These are phyloP conservation scores for Strigamia crassipes DNA, from an alignment of 2,888 invertebrate species.

Conservation along the genomic window DNA sequence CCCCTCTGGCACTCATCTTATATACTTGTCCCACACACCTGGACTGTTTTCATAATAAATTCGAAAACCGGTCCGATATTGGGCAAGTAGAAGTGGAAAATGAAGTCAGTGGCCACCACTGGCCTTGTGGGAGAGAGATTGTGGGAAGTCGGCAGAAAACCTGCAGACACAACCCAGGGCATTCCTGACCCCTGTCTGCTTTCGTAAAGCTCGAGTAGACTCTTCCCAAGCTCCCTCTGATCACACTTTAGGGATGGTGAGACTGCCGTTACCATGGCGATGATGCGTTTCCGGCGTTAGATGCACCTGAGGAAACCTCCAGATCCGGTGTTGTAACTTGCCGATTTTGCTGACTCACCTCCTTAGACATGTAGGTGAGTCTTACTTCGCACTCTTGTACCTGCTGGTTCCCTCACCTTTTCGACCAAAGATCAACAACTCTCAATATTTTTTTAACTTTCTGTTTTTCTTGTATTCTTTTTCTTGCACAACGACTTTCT, in stretches of 20 bases:
- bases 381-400: neutral
- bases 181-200: slow-evolving; percentile 21
- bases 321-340: slow-evolving; percentile 21
- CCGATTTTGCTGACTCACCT: slow-evolving; percentile 16
- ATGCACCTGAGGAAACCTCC: slow-evolving; percentile 21
- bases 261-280: slow-evolving; percentile 10
- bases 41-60: neutral
- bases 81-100: neutral
- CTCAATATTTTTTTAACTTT: neutral
- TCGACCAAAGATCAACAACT: slow-evolving; percentile 16
- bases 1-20: neutral
- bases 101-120: slow-evolving; percentile 5
- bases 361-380: slow-evolving; percentile 16
- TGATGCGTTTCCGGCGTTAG: slow-evolving; percentile 21
- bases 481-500: neutral
- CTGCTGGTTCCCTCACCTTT: slow-evolving; percentile 5
- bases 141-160: neutral
- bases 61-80: slow-evolving; percentile 14
- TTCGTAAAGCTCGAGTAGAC: slow-evolving; percentile 3
- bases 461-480: neutral
- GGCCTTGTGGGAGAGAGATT: neutral
- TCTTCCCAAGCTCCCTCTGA: slow-evolving; percentile 21
- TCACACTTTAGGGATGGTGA: slow-evolving; percentile 14
- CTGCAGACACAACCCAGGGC: neutral
- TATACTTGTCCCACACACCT: slow-evolving; percentile 2